phyloP scores from a whole-genome alignment of 2,888 invertebrate species.

The Phragmatobia fuliginosa region DNA sequence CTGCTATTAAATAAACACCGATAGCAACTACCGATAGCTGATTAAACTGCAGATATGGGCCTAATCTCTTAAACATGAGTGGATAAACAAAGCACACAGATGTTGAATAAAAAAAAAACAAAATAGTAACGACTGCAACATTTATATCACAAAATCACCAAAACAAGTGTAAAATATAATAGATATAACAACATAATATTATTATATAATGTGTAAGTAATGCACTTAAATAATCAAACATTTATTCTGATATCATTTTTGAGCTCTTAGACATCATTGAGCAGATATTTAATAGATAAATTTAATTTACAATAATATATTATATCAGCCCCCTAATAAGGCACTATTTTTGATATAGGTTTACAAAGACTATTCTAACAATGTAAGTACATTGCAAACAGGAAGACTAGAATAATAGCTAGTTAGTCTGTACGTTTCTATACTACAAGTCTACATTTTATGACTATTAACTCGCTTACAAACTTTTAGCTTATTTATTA shows the following conservation, averaged over 20 bases:
- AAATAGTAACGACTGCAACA: constrained; percentile 25
- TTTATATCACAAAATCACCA: constrained; percentile 41
- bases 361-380: constrained; percentile 25
- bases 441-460: constrained; percentile 14
- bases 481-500: constrained; percentile 15
- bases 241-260: constrained; percentile 34
- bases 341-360: constrained; percentile 33
- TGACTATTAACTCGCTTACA: not conserved
- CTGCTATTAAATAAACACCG: not conserved
- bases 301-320: constrained; percentile 6
- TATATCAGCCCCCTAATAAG: constrained; percentile 33
- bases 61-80: not conserved
- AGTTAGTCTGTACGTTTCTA: not conserved
- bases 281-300: constrained; percentile 25
- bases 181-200: constrained; percentile 25
- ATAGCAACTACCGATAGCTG: not conserved
- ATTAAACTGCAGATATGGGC: not conserved
- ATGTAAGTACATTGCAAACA: constrained; percentile 40
- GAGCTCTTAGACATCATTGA: constrained; percentile 36
- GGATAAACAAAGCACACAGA: not conserved
- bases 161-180: constrained; percentile 28
- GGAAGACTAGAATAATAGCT: constrained; percentile 35
- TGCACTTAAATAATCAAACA: not conserved
- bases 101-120: constrained; percentile 28
- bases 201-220: constrained; percentile 14